Percentiles rank a stretch among this genome's conserved stretches.
phyloP scores from a whole-genome alignment of 1,140 invertebrate species.

The Apolygus lucorum region DNA sequence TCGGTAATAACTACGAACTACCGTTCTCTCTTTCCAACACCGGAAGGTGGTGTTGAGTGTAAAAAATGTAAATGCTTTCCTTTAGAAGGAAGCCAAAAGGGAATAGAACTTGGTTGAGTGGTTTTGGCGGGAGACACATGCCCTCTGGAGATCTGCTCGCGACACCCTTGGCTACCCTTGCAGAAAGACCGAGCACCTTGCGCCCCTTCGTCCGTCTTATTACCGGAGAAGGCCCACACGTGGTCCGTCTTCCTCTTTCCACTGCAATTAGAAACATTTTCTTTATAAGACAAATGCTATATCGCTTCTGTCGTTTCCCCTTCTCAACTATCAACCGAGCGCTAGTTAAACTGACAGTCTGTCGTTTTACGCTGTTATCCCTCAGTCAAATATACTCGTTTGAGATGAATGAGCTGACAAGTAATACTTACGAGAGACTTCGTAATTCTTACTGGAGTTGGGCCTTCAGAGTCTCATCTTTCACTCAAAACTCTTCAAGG shows the following conservation, averaged over 20 bases:
- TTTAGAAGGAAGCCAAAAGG: neutral
- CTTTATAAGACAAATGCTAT: neutral
- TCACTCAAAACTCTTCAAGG: too few species aligned
- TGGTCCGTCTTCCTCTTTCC: slow-evolving; percentile 10
- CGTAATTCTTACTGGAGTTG: too few species aligned
- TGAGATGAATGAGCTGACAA: too few species aligned
- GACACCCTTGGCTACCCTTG: slow-evolving; percentile 14
- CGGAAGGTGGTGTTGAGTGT: neutral
- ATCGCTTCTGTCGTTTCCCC: neutral
- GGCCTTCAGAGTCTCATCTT: too few species aligned
- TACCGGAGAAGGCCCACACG: neutral
- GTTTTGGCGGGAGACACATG: slow-evolving; percentile 14
- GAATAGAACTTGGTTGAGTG: neutral
- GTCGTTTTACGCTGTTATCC: too few species aligned
- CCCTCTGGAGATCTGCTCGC: neutral
- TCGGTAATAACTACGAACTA: too few species aligned
- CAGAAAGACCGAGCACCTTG: slow-evolving; percentile 16
- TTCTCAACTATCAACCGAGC: neutral
- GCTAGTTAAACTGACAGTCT: too few species aligned
- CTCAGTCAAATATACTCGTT: too few species aligned
- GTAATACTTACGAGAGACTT: too few species aligned
- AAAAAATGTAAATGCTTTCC: slow-evolving; percentile 2
- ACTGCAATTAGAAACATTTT: slow-evolving; percentile 8
- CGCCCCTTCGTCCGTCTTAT: neutral
- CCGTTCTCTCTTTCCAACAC: too few species aligned